Conservation (phyloP, 2,888 invertebrate species). For the Cheiracanthium punctorium region DNA sequence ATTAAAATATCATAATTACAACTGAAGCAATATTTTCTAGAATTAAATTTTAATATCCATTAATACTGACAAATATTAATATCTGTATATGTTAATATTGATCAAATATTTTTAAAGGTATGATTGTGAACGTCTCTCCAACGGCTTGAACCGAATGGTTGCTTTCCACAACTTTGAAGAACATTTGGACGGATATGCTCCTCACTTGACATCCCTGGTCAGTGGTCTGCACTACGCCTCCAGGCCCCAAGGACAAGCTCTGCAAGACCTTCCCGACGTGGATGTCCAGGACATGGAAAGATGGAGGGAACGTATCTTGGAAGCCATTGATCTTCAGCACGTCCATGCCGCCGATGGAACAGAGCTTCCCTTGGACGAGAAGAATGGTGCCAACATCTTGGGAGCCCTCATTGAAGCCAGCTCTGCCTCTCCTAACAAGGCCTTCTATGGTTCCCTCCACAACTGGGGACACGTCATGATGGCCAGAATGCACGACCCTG, state of each 20-base stretch:
- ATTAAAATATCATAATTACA: background rate
- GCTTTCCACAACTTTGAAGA: conserved; percentile 74
- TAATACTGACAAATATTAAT: too few species aligned
- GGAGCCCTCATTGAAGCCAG: conserved; percentile 85
- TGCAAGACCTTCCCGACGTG: conserved; percentile 23
- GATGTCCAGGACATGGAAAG: too few species aligned
- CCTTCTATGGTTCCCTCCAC: conserved; percentile 83
- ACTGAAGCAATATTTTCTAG: background rate
- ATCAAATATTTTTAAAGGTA: conserved; percentile 63
- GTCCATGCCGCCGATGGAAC: conserved; percentile 79
- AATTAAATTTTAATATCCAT: too few species aligned
- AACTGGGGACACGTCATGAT: too few species aligned
- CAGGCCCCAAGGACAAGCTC: conserved; percentile 40
- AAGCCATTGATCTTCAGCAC: too few species aligned
- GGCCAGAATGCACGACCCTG: conserved; percentile 87
- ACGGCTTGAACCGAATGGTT: conserved; percentile 80
- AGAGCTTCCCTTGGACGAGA: conserved; percentile 80
- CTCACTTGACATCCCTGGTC: conserved; percentile 61
- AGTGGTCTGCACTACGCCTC: conserved; percentile 65
- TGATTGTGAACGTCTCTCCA: conserved; percentile 68
- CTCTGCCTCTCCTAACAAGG: conserved; percentile 76
- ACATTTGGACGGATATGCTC: too few species aligned
- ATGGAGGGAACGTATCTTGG: too few species aligned
- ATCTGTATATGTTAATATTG: background rate
- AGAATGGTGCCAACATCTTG: conserved; percentile 84